A percentile compares a stretch with the other conserved stretches of the same genome.
phyloP scores from a whole-genome alignment of 2,113 vertebrate genomes.

The Centropristis striata region DNA sequence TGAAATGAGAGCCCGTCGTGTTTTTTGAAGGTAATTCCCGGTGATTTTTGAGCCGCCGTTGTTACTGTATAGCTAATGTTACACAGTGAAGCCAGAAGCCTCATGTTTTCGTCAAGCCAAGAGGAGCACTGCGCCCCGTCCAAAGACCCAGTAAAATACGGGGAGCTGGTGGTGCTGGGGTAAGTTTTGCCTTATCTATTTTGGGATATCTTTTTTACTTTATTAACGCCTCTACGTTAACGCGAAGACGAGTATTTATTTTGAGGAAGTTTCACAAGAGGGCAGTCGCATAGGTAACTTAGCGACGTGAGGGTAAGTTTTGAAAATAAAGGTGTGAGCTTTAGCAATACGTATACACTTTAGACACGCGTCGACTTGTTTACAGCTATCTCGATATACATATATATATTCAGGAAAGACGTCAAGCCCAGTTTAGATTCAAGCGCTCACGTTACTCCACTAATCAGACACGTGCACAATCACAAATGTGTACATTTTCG shows the following conservation, averaged over 20 bases:
- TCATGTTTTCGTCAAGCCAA: slow-evolving; percentile 94
- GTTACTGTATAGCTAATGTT: slow-evolving; percentile 66
- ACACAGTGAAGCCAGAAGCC: slow-evolving; percentile 76
- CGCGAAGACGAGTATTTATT: slow-evolving; percentile 3
- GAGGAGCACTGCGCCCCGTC: slow-evolving; percentile 93
- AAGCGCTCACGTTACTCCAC: slow-evolving; percentile 77
- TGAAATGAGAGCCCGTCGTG: slow-evolving; percentile 66
- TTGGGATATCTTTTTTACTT: background rate
- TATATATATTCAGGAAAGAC: background rate
- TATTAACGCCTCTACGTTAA: too few species aligned
- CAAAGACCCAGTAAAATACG: slow-evolving; percentile 96
- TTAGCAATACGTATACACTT: background rate
- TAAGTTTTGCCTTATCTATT: slow-evolving; percentile 80
- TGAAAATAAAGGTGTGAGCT: background rate
- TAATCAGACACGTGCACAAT: slow-evolving; percentile 74
- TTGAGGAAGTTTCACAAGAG: slow-evolving; percentile 58
- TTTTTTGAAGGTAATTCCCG: slow-evolving; percentile 64
- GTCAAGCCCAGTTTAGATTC: slow-evolving; percentile 22
- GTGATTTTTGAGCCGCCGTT: slow-evolving; percentile 54
- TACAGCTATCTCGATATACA: too few species aligned
- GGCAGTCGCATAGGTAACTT: slow-evolving; percentile 1
- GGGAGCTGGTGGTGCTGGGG: slow-evolving; percentile 96
- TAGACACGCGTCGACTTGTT: background rate
- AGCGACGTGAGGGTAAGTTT: slow-evolving; percentile 22
- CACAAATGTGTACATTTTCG: slow-evolving; percentile 44